phyloP scores from a whole-genome alignment of 1,140 invertebrate genomes.

The Ceratosolen solmsi region DNA sequence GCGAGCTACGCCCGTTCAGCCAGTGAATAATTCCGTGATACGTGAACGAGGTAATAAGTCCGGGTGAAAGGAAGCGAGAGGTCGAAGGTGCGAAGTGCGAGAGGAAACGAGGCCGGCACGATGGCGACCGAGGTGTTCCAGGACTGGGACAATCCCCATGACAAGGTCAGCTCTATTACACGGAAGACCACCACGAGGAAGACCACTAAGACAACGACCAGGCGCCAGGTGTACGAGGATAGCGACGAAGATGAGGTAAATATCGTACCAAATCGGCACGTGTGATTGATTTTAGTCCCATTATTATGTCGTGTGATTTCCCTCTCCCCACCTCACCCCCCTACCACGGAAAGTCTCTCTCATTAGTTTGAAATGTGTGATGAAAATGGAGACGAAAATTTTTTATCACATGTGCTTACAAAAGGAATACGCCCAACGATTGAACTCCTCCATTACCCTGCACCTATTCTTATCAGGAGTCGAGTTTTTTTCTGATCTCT shows the following conservation, averaged over 20 bases:
- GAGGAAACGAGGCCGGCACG: not conserved
- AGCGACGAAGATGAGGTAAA: constrained; percentile 42
- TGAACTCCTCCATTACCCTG: too few relatives aligned
- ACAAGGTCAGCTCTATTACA: constrained; percentile 60
- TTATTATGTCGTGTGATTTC: not conserved
- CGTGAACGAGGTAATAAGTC: too few relatives aligned
- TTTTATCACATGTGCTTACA: too few relatives aligned
- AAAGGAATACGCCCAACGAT: too few relatives aligned
- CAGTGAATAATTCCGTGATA: not conserved
- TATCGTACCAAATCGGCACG: not conserved
- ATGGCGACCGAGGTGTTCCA: constrained; percentile 72
- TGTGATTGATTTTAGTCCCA: not conserved
- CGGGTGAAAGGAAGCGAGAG: not conserved
- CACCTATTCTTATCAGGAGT: too few relatives aligned
- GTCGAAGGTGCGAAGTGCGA: not conserved
- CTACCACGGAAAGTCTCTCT: too few relatives aligned
- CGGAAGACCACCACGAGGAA: constrained; percentile 66
- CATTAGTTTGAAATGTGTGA: too few relatives aligned
- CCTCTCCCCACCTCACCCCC: not conserved
- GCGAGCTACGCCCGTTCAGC: not conserved
- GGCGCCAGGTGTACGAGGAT: constrained; percentile 54
- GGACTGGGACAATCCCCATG: constrained; percentile 70
- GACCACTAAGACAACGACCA: constrained; percentile 62
- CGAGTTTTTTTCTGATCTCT: too few relatives aligned
- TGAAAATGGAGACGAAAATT: too few relatives aligned